phyloP scores from a whole-genome alignment of 2,113 vertebrate species.

The Rhinichthys klamathensis region DNA sequence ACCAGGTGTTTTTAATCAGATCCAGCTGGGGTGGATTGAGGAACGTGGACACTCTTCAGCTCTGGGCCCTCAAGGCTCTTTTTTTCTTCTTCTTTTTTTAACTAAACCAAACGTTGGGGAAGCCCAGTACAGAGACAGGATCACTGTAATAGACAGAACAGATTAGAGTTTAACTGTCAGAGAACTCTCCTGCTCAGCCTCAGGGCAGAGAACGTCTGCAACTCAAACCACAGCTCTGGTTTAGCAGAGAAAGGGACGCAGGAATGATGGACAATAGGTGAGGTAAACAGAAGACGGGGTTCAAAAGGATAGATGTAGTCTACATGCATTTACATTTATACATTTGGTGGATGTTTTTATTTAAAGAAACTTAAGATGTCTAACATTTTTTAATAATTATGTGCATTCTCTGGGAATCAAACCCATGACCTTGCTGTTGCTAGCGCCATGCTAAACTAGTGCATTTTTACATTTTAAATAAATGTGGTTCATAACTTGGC shows the following conservation, averaged over 20 bases:
- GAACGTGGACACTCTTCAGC: conserved; percentile 9
- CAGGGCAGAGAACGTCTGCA: neutral
- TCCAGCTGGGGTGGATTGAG: conserved; percentile 36
- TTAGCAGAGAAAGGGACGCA: neutral
- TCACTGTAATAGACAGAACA: conserved; percentile 24
- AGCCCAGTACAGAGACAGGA: conserved; percentile 36
- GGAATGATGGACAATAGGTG: neutral
- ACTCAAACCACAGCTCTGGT: neutral
- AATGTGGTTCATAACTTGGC: neutral
- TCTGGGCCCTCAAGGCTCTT: neutral
- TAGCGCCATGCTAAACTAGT: neutral
- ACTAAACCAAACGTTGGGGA: conserved; percentile 23
- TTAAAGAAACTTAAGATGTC: neutral
- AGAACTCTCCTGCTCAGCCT: conserved; percentile 27
- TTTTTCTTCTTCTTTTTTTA: neutral
- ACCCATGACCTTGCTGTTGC: neutral
- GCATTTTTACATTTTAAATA: neutral
- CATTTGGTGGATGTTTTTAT: neutral
- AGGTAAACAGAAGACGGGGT: neutral
- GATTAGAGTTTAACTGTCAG: conserved; percentile 38
- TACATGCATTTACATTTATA: neutral
- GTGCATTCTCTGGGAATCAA: neutral
- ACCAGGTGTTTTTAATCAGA: conserved; percentile 50
- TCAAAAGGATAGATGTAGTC: too few species aligned
- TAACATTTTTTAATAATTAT: neutral